Conservation (phyloP, 2,888 invertebrate genomes). For the Phania funesta region DNA sequence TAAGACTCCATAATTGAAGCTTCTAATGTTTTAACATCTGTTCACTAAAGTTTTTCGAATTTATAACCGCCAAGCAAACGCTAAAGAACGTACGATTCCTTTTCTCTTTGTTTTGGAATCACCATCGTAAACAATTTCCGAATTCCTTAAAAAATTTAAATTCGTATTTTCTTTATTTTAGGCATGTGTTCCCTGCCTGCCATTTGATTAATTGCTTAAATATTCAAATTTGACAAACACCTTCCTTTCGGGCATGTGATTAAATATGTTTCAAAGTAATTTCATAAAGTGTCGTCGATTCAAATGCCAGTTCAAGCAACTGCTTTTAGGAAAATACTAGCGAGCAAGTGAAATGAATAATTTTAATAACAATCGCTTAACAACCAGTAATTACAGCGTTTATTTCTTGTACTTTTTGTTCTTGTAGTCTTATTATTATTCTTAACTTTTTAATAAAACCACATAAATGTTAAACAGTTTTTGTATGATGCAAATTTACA, state of each 20-base stretch:
- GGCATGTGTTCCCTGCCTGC: slow-evolving; percentile 52
- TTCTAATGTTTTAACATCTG: too few species aligned
- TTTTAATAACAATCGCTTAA: slow-evolving; percentile 42
- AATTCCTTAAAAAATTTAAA: slow-evolving; percentile 23
- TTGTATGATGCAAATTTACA: slow-evolving; percentile 66
- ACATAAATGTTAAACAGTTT: slow-evolving; percentile 59
- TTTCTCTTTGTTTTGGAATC: too few species aligned
- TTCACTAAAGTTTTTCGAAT: too few species aligned
- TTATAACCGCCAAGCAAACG: too few species aligned
- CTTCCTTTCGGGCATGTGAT: slow-evolving; percentile 20
- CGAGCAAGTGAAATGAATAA: not conserved
- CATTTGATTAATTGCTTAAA: slow-evolving; percentile 60
- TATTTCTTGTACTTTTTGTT: slow-evolving; percentile 29
- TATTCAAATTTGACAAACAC: slow-evolving; percentile 51
- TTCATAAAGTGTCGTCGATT: slow-evolving; percentile 39
- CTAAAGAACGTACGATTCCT: too few species aligned
- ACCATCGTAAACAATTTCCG: too few species aligned
- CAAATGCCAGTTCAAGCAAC: not conserved
- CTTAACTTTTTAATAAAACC: slow-evolving; percentile 63
- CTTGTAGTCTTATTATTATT: slow-evolving; percentile 22
- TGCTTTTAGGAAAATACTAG: not conserved
- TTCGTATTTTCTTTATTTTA: slow-evolving; percentile 4
- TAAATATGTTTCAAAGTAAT: slow-evolving; percentile 22
- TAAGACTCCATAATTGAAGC: too few species aligned
- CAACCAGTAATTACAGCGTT: slow-evolving; percentile 55